Conservation (phyloP, 2,113 vertebrate species). For the Atractosteus spatula region DNA sequence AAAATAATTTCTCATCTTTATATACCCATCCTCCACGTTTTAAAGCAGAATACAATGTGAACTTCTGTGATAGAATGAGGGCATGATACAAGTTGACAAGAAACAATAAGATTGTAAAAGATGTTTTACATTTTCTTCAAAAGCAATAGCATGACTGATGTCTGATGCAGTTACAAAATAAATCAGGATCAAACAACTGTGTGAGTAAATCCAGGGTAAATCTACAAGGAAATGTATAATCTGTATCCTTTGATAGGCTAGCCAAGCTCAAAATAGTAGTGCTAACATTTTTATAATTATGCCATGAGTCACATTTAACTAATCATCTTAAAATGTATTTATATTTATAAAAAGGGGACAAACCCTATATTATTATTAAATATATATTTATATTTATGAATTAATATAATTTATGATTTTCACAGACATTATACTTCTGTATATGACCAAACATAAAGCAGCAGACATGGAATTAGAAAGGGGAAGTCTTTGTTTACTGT, state of each 20-base stretch:
- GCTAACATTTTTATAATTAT: too few relatives aligned
- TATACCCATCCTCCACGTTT: not conserved
- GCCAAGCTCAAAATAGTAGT: not conserved
- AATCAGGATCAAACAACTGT: slow-evolving; percentile 31
- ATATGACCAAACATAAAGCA: too few relatives aligned
- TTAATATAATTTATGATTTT: too few relatives aligned
- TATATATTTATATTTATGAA: too few relatives aligned
- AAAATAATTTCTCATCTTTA: too few relatives aligned
- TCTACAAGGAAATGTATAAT: slow-evolving; percentile 16
- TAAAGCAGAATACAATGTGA: slow-evolving; percentile 7
- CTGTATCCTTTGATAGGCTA: slow-evolving; percentile 13
- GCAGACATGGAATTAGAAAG: too few relatives aligned
- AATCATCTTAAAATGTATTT: too few relatives aligned
- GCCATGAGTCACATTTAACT: too few relatives aligned
- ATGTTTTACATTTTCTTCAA: slow-evolving; percentile 5
- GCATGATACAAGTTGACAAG: slow-evolving; percentile 26
- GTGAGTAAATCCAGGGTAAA: slow-evolving; percentile 15
- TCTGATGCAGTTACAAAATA: slow-evolving; percentile 29
- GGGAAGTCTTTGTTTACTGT: too few relatives aligned
- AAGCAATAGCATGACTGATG: slow-evolving; percentile 18
- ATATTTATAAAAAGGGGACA: too few relatives aligned
- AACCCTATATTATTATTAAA: too few relatives aligned
- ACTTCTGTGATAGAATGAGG: slow-evolving; percentile 33
- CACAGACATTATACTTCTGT: too few relatives aligned
- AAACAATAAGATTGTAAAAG: slow-evolving; percentile 22